Evolutionary conservation across 1,140 invertebrate species (phyloP).

Genomic region (Drosophila orena): DNA sequence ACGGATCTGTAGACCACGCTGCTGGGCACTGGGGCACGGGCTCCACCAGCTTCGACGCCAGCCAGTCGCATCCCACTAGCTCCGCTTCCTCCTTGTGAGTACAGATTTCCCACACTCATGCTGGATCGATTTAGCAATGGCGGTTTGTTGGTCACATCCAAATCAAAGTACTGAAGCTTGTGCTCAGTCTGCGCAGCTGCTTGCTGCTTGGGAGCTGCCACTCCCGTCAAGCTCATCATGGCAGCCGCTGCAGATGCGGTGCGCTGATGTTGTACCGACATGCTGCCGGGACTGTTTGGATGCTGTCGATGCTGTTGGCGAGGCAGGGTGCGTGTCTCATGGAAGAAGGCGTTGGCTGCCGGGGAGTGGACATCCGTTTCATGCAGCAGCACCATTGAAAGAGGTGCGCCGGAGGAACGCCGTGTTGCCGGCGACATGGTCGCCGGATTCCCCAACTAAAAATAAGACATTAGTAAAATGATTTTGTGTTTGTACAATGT

Average conservation of each 20-base stretch:
- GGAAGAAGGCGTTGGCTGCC: constrained; percentile 47
- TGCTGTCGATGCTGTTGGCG: constrained; percentile 66
- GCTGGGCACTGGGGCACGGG: constrained; percentile 68
- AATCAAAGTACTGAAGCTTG: constrained; percentile 89
- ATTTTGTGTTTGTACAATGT: background rate
- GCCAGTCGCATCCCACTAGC: constrained; percentile 36
- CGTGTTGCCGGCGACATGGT: constrained; percentile 65
- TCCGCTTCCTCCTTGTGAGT: constrained; percentile 34
- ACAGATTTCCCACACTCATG: constrained; percentile 69
- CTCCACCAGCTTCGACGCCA: constrained; percentile 41
- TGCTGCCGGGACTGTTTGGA: constrained; percentile 68
- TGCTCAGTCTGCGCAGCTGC: constrained; percentile 61
- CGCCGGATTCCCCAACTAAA: constrained; percentile 54
- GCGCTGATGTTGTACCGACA: constrained; percentile 74
- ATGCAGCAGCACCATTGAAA: constrained; percentile 70
- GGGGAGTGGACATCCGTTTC: constrained; percentile 66
- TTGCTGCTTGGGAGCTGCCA: constrained; percentile 37
- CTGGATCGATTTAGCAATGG: constrained; percentile 67
- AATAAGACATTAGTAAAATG: background rate
- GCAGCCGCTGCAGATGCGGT: constrained; percentile 65
- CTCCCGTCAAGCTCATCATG: constrained; percentile 46
- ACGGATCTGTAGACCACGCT: constrained; percentile 93
- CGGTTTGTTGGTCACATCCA: constrained; percentile 87
- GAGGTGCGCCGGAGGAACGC: constrained; percentile 66
- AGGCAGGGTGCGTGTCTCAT: constrained; percentile 79